Evolutionary conservation across 2,888 invertebrate genomes (phyloP).

Genomic region (Colostygia pectinataria): DNA sequence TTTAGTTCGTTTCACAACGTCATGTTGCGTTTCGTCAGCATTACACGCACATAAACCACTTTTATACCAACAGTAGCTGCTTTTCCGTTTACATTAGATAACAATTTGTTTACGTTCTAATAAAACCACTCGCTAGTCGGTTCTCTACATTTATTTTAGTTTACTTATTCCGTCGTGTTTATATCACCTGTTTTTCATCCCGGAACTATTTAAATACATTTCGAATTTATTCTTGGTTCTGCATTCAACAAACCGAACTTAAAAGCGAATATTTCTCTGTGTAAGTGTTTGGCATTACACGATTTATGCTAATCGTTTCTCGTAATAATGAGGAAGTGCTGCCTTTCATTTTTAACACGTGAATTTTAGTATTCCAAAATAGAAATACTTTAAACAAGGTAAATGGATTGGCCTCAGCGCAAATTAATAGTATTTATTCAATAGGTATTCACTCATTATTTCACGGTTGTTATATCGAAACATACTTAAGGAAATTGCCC

Average conservation of each 20-base stretch:
- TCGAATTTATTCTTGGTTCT: conserved; percentile 6
- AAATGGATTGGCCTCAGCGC: background rate
- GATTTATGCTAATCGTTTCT: conserved; percentile 5
- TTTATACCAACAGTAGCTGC: conserved; percentile 24
- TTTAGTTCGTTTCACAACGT: conserved; percentile 13
- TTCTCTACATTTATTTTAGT: background rate
- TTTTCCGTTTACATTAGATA: conserved; percentile 34
- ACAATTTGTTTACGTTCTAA: conserved; percentile 21
- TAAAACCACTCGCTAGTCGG: conserved; percentile 8
- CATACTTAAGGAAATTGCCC: conserved; percentile 1
- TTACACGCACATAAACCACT: conserved; percentile 12
- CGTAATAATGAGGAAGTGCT: conserved; percentile 5
- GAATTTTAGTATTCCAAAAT: conserved; percentile 13
- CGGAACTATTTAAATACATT: conserved; percentile 1
- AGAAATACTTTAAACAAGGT: conserved; percentile 3
- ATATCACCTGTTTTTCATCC: conserved; percentile 12
- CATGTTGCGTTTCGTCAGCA: conserved; percentile 11
- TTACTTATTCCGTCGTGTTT: conserved; percentile 4
- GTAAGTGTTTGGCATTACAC: conserved; percentile 14
- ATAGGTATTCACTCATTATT: background rate
- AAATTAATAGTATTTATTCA: background rate
- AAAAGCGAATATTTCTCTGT: background rate
- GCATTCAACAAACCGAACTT: conserved; percentile 1
- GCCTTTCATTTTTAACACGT: conserved; percentile 8
- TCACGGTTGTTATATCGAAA: background rate